Conservation (phyloP, 1,140 invertebrate species). For the Drosophila azteca region DNA sequence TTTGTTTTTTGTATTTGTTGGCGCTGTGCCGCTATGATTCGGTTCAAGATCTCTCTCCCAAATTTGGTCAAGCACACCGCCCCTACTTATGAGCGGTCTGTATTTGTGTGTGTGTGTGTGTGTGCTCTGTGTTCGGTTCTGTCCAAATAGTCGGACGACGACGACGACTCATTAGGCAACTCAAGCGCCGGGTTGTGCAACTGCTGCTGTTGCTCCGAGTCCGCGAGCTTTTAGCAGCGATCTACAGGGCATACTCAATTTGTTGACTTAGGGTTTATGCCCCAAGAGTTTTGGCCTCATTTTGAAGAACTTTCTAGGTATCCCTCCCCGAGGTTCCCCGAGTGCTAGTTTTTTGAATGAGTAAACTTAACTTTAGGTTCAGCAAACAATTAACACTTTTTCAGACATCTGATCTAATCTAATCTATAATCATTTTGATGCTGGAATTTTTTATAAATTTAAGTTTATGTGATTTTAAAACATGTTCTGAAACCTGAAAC, state of each 20-base stretch:
- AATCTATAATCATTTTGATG: too few species aligned
- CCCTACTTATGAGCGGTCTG: conserved; percentile 60
- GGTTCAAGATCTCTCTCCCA: conserved; percentile 65
- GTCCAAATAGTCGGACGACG: conserved; percentile 18
- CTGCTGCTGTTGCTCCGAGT: conserved; percentile 6
- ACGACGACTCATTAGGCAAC: conserved; percentile 60
- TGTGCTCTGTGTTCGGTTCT: neutral
- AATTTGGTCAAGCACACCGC: conserved; percentile 76
- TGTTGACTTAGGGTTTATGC: conserved; percentile 3
- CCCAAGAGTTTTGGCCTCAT: too few species aligned
- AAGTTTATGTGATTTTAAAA: too few species aligned
- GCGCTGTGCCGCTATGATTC: conserved; percentile 59
- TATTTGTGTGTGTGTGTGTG: too few species aligned
- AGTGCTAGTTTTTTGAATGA: too few species aligned
- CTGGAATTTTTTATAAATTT: too few species aligned
- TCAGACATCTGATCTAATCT: too few species aligned
- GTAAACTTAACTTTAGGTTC: too few species aligned
- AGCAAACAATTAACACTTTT: too few species aligned
- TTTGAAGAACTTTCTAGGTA: too few species aligned
- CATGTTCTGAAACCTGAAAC: too few species aligned
- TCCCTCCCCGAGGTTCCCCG: too few species aligned
- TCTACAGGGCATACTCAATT: conserved; percentile 52
- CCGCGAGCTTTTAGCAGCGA: conserved; percentile 47
- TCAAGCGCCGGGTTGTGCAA: conserved; percentile 55
- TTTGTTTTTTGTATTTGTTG: conserved; percentile 49